A percentile compares a stretch with the other conserved stretches of the same genome.
Evolutionary conservation across 1,140 invertebrate species (phyloP).

Genomic region (Drosophila bocqueti): DNA sequence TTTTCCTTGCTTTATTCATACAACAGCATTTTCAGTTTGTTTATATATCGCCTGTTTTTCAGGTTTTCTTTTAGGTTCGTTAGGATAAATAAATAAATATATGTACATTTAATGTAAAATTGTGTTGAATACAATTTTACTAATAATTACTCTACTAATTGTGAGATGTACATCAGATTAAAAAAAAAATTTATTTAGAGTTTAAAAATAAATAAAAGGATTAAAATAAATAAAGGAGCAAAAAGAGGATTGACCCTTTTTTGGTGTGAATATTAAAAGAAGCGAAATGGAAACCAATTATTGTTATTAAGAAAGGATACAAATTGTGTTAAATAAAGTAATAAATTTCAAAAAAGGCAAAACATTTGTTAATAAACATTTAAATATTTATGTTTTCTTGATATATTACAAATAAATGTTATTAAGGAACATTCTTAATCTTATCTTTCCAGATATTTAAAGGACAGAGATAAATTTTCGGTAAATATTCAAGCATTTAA

Average conservation of each 20-base stretch:
- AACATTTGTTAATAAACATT: not conserved
- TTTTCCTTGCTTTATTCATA: not conserved
- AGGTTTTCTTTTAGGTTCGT: not conserved
- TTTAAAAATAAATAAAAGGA: not conserved
- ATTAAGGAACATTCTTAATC: not conserved
- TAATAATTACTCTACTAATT: no score
- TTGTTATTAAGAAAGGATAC: not conserved
- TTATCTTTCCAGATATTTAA: not conserved
- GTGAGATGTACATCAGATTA: no score
- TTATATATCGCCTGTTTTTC: not conserved
- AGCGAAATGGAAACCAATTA: not conserved
- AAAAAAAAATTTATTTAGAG: not conserved
- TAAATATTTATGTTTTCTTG: not conserved
- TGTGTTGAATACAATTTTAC: not conserved
- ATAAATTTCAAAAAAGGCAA: rapidly evolving
- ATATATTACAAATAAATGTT: not conserved
- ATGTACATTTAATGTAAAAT: not conserved
- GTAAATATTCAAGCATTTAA: not conserved
- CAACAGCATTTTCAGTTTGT: not conserved
- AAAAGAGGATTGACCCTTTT: not conserved
- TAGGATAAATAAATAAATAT: not conserved
- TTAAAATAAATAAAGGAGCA: not conserved
- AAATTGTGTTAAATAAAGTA: not conserved
- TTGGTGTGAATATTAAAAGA: not conserved
- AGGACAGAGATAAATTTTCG: not conserved